A percentile compares a stretch with the other conserved stretches of the same genome.
phyloP scores from a whole-genome alignment of 1,140 invertebrate species.

The Fopius arisanus region DNA sequence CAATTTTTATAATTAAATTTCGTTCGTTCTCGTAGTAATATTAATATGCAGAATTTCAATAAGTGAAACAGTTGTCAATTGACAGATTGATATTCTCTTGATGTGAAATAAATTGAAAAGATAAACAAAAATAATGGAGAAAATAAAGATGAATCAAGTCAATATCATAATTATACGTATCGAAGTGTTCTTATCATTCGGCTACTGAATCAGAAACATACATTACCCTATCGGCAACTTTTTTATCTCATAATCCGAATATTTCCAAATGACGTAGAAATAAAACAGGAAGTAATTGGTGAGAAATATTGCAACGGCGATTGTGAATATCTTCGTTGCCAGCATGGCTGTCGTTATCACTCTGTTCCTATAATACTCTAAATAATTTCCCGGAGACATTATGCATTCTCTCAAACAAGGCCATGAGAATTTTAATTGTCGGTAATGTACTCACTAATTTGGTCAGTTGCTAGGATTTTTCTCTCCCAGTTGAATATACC shows the following conservation, averaged over 20 bases:
- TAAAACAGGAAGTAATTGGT: neutral
- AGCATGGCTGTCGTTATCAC: neutral
- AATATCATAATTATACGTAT: too few species aligned
- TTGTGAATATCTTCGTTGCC: neutral
- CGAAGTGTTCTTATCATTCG: too few species aligned
- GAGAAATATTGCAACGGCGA: neutral
- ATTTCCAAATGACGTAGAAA: neutral
- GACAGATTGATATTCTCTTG: too few species aligned
- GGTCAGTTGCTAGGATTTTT: neutral
- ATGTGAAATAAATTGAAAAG: too few species aligned
- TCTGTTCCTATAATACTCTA: neutral
- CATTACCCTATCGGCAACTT: neutral
- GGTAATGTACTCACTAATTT: neutral
- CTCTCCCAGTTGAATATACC: neutral
- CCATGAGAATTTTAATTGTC: too few species aligned
- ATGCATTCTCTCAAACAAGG: too few species aligned
- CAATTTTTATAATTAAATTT: too few species aligned
- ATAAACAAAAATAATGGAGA: too few species aligned
- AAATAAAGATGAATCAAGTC: too few species aligned
- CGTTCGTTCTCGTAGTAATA: too few species aligned
- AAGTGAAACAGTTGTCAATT: too few species aligned
- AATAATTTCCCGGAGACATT: neutral
- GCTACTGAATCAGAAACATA: neutral
- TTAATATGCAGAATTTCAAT: too few species aligned
- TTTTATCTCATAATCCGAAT: neutral